Evolutionary conservation across 1,140 invertebrate species (phyloP).

Genomic region (Drosophila seguyi): DNA sequence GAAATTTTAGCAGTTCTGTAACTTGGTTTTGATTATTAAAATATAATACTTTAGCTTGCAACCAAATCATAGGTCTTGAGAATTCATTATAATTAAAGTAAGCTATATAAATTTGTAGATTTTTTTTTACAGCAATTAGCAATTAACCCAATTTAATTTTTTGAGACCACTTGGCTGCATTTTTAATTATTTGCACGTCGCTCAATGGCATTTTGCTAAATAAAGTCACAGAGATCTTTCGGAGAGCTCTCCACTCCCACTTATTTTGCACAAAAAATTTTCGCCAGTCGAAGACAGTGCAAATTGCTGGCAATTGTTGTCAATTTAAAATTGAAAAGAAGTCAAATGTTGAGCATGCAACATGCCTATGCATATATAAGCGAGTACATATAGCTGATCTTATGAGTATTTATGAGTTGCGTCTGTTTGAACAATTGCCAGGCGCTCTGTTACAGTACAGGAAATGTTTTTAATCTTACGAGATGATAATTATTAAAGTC

Average conservation of each 20-base stretch:
- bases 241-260: slow-evolving; percentile 7
- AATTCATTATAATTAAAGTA: neutral
- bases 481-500: no score
- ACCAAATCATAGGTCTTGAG: no score
- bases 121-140: slow-evolving; percentile 26
- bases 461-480: neutral
- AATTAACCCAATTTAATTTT: slow-evolving; percentile 44
- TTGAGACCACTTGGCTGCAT: slow-evolving; percentile 27
- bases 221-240: slow-evolving; percentile 9
- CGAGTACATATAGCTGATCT: slow-evolving; percentile 27
- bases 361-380: neutral
- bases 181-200: slow-evolving; percentile 64
- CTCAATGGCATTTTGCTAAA: slow-evolving; percentile 42
- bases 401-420: slow-evolving; percentile 29
- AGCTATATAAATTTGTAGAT: neutral
- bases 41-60: neutral
- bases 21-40: neutral
- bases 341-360: slow-evolving; percentile 70
- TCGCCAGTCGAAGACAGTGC: slow-evolving; percentile 44
- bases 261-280: slow-evolving; percentile 16
- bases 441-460: neutral
- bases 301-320: slow-evolving; percentile 79
- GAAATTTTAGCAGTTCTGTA: neutral
- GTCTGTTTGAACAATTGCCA: neutral
- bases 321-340: slow-evolving; percentile 83